Base-by-base conservation (phyloP, 2,888 invertebrate genomes). In the Clistopyga incitator region DNA sequence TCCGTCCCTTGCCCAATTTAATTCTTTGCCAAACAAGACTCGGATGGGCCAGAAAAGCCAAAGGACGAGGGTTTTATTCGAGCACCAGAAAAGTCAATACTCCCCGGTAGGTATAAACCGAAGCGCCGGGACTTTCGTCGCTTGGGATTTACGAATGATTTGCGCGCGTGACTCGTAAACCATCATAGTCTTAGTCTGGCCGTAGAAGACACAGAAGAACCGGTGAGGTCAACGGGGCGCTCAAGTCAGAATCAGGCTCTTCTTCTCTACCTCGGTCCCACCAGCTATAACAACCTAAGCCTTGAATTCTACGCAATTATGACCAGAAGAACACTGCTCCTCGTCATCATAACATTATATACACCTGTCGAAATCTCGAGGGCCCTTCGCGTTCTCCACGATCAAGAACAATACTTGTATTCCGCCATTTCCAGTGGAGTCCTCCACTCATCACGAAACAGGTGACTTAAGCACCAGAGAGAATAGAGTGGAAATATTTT, bases 391-490 rank as follows among this genome's bases (percentile, higher is more conserved):
- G 13, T 13, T 50, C 79, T 23, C 65, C 18, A 50, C 72, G 83
- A 64, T 20, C 6, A 76, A 52, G 78, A 88, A 89, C 88, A 88
- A 89, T 88, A 86, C 56, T 56, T n/a, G 20, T 25, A 84, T 78
- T 84, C 84, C 87, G 84, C 88, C 88, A 85, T 87, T 89, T 87
- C 64, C 88, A 88, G 85, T 77, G 78, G 84, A 78, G 68, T 54
- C 61, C 59, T 68, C 59, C 67, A 64, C 75, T 54, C 68, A 54
- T 75, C 68, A 64, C 68, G 34, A 70, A 52, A 70, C 70, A 54
- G 54, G 68, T n/a, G 29, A 29, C 45, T 42, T 18, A 20, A 64
- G 25, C 67, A 38, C 52, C 18, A 18, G 47, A 52, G 15, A 42
- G 18, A 13, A n/a, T n/a, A n/a, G n/a, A n/a, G n/a, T n/a, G n/a